A percentile compares a stretch with the other conserved stretches of the same genome.
Conservation (phyloP, 2,797 vertebrate genomes). For the Acrossocheilus fasciatus region DNA sequence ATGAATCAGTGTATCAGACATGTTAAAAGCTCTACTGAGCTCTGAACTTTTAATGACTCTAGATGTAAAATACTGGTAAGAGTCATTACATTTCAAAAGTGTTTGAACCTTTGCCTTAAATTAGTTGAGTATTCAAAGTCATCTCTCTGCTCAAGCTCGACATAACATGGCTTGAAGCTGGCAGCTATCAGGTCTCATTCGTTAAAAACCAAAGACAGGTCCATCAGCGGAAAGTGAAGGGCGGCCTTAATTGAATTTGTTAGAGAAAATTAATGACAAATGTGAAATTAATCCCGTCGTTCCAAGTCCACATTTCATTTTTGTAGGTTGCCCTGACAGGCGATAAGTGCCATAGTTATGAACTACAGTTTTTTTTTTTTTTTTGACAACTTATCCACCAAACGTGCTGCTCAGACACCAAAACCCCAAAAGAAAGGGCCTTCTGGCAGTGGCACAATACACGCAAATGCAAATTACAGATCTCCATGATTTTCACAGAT, state of each 20-base stretch:
- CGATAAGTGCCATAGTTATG: conserved; percentile 10
- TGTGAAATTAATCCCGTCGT: conserved; percentile 39
- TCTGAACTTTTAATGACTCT: conserved; percentile 37
- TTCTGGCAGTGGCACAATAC: conserved; percentile 9
- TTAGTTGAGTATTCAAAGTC: conserved; percentile 34
- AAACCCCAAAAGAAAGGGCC: neutral
- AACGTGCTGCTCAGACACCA: neutral
- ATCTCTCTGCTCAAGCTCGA: conserved; percentile 50
- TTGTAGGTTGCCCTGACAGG: conserved; percentile 29
- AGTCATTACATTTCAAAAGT: neutral
- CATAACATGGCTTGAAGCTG: conserved; percentile 7
- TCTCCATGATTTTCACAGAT: conserved; percentile 63
- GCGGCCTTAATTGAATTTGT: conserved; percentile 49
- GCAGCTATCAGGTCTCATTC: conserved; percentile 47
- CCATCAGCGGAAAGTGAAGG: conserved; percentile 37
- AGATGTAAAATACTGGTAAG: conserved; percentile 23
- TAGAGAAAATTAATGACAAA: conserved; percentile 49
- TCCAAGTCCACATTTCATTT: conserved; percentile 20
- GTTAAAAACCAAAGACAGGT: conserved; percentile 39
- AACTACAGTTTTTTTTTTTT: neutral
- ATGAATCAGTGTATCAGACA: neutral
- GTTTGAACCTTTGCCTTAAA: conserved; percentile 35
- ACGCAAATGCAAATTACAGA: conserved; percentile 27
- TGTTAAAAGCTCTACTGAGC: conserved; percentile 6
- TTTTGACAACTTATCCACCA: conserved; percentile 5